These are phyloP conservation scores for Hedychridium roseum DNA, from an alignment of 2,888 invertebrate genomes.

Conservation along the genomic window DNA sequence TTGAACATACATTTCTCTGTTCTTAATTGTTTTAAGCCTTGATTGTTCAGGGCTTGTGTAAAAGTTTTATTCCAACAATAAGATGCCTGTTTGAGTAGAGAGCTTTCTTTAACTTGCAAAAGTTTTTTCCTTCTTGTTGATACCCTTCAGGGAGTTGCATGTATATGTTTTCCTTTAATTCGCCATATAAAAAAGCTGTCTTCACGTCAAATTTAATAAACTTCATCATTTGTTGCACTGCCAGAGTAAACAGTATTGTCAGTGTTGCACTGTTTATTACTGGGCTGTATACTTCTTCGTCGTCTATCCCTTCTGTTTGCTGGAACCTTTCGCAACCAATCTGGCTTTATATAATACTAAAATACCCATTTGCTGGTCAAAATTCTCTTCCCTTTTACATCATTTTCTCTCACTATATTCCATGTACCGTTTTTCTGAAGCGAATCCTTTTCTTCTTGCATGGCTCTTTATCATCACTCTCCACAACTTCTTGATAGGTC, in stretches of 20 bases:
- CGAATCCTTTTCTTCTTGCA: neutral
- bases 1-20: too few relatives aligned
- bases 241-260: neutral
- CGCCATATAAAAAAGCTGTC: neutral
- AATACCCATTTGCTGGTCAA: neutral
- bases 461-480: neutral
- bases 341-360: neutral
- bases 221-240: neutral
- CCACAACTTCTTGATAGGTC: neutral
- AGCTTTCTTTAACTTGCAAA: neutral
- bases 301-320: neutral
- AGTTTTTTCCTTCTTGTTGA: neutral
- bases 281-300: neutral
- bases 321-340: neutral
- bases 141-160: neutral
- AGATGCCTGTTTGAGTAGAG: neutral
- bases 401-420: neutral
- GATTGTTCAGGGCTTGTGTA: neutral
- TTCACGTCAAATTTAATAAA: neutral
- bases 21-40: too few relatives aligned
- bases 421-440: neutral
- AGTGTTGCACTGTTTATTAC: neutral
- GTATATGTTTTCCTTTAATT: neutral
- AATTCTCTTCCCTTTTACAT: neutral
- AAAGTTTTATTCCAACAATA: neutral